A percentile compares a stretch with the other conserved stretches of the same genome.
Evolutionary conservation across 2,888 invertebrate species (phyloP).

Genomic region (Ectemnius lituratus): DNA sequence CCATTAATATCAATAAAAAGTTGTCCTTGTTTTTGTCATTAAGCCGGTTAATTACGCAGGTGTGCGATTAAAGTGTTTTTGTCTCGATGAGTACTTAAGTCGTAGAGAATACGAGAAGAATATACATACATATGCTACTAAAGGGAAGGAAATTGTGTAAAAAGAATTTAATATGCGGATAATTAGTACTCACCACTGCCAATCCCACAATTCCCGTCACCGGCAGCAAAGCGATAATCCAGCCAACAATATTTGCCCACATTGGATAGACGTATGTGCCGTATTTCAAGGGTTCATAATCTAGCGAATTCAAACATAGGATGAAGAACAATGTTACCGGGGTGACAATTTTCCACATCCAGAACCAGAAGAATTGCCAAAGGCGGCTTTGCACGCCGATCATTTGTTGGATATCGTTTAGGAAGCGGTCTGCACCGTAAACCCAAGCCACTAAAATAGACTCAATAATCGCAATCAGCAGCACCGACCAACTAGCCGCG

Average conservation of each 20-base stretch:
- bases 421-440: constrained; percentile 89
- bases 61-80: too few relatives aligned
- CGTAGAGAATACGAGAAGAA: too few relatives aligned
- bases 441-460: constrained; percentile 90
- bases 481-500: constrained; percentile 88
- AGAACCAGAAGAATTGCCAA: constrained; percentile 86
- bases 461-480: constrained; percentile 87
- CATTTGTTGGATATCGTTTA: constrained; percentile 89
- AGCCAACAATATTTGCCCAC: constrained; percentile 89
- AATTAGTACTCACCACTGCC: constrained; percentile 66
- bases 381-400: constrained; percentile 84
- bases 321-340: constrained; percentile 88
- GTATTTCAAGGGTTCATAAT: constrained; percentile 86
- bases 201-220: constrained; percentile 82
- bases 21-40: too few relatives aligned
- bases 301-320: constrained; percentile 88
- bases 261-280: constrained; percentile 88
- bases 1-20: too few relatives aligned
- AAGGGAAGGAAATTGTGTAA: too few relatives aligned
- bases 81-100: too few relatives aligned
- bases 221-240: constrained; percentile 87
- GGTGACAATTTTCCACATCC: constrained; percentile 88
- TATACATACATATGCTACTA: too few relatives aligned
- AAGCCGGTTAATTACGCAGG: too few relatives aligned
- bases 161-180: not conserved